A percentile compares a stretch with the other conserved stretches of the same genome.
Evolutionary conservation across 2,113 vertebrate species (phyloP).

Genomic region (Rhinopithecus roxellana): DNA sequence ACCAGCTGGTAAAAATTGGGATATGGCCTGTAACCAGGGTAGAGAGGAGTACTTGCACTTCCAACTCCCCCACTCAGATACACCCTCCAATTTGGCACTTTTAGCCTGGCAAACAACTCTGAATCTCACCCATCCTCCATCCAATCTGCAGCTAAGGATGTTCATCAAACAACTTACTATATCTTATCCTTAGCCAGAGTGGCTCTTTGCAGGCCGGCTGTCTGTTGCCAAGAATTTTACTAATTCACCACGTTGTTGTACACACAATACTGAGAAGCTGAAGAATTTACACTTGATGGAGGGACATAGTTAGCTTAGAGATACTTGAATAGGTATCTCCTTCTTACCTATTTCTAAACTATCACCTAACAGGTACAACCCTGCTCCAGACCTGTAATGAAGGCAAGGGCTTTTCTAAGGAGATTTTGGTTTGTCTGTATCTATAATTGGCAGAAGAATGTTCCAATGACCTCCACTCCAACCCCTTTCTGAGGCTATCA

Average conservation of each 20-base stretch:
- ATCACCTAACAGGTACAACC: accelerated
- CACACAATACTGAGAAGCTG: background rate
- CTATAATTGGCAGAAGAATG: background rate
- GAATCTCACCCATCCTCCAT: background rate
- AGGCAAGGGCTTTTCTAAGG: background rate
- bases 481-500: background rate
- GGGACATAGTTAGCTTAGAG: accelerated
- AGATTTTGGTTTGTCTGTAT: background rate
- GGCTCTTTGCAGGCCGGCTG: background rate
- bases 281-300: background rate
- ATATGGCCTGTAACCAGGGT: background rate
- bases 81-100: background rate
- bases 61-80: background rate
- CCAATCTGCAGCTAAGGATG: background rate
- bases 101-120: background rate
- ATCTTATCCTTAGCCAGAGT: background rate
- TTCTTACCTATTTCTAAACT: background rate
- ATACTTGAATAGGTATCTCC: background rate
- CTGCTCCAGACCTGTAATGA: background rate
- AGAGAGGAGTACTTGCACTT: background rate
- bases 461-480: background rate
- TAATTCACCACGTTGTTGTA: background rate
- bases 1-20: background rate
- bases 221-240: background rate
- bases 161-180: background rate